A percentile compares a stretch with the other conserved stretches of the same genome.
Evolutionary conservation across 2,888 invertebrate genomes (phyloP).

Genomic region (Plusia festucae): DNA sequence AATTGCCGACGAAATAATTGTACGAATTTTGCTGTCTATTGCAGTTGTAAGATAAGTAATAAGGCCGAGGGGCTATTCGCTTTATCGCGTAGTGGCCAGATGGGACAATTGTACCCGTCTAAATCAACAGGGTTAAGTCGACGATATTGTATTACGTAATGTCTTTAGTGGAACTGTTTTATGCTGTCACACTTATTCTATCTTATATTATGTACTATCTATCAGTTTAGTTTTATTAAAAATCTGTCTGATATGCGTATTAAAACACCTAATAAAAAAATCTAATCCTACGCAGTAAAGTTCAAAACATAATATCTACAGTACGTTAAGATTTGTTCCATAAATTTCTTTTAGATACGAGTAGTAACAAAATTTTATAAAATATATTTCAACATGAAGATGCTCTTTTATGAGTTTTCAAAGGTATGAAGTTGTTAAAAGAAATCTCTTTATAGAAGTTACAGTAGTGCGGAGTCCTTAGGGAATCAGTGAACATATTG

Average conservation of each 20-base stretch:
- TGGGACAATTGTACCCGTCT: conserved; percentile 54
- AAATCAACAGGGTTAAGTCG: conserved; percentile 59
- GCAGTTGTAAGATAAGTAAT: too few relatives aligned
- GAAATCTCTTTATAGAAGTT: conserved; percentile 6
- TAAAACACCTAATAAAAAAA: too few relatives aligned
- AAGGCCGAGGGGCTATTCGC: conserved; percentile 32
- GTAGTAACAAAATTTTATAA: background rate
- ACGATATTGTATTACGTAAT: conserved; percentile 53
- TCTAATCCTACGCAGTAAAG: background rate
- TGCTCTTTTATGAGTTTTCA: background rate
- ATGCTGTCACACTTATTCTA: background rate
- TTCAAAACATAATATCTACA: background rate
- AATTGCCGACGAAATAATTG: too few relatives aligned
- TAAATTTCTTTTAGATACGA: background rate
- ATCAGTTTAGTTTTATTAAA: too few relatives aligned
- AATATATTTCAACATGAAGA: background rate
- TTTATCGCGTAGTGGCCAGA: conserved; percentile 57
- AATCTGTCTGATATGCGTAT: too few relatives aligned
- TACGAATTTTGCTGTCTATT: too few relatives aligned
- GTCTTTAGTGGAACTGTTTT: background rate
- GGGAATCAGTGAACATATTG: conserved; percentile 2
- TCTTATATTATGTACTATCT: too few relatives aligned
- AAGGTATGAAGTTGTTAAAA: conserved; percentile 1
- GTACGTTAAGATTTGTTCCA: background rate
- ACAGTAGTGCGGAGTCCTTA: conserved; percentile 1